Percentiles rank a stretch among this genome's conserved stretches.
Evolutionary conservation across 2,113 vertebrate species (phyloP).

Genomic region (Alethe castanea): DNA sequence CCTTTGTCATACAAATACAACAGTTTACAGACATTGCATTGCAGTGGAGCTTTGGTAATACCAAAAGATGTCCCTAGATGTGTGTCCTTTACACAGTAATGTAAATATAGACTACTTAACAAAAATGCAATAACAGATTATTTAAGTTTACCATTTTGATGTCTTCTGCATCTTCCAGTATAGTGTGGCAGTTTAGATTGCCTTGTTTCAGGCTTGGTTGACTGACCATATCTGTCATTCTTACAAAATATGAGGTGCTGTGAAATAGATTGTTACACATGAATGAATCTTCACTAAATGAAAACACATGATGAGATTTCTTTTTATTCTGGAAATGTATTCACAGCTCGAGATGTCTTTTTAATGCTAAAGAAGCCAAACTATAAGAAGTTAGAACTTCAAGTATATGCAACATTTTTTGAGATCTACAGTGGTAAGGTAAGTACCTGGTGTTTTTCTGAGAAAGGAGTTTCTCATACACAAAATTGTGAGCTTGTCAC

Average conservation of each 20-base stretch:
- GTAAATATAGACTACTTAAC: background rate
- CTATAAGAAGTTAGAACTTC: conserved; percentile 96
- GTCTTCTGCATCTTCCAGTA: background rate
- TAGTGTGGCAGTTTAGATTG: background rate
- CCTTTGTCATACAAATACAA: background rate
- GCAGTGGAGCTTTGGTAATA: background rate
- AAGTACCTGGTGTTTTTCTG: conserved; percentile 65
- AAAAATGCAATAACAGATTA: background rate
- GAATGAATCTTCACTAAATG: background rate
- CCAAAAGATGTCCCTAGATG: background rate
- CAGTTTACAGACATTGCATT: background rate
- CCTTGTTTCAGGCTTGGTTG: background rate
- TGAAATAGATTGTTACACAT: background rate
- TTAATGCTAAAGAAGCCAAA: conserved; percentile 95
- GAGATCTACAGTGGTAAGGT: conserved; percentile 99
- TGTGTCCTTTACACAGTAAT: background rate
- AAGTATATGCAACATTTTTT: conserved; percentile 96
- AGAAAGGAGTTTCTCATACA: background rate
- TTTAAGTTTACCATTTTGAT: background rate
- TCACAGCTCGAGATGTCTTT: conserved; percentile 93
- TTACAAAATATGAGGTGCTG: background rate
- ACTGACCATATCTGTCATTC: background rate
- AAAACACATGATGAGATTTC: background rate
- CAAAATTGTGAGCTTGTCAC: background rate
- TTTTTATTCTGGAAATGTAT: conserved; percentile 36